Evolutionary conservation across 1,140 invertebrate genomes (phyloP).

Genomic region (Globodera ellingtonae): DNA sequence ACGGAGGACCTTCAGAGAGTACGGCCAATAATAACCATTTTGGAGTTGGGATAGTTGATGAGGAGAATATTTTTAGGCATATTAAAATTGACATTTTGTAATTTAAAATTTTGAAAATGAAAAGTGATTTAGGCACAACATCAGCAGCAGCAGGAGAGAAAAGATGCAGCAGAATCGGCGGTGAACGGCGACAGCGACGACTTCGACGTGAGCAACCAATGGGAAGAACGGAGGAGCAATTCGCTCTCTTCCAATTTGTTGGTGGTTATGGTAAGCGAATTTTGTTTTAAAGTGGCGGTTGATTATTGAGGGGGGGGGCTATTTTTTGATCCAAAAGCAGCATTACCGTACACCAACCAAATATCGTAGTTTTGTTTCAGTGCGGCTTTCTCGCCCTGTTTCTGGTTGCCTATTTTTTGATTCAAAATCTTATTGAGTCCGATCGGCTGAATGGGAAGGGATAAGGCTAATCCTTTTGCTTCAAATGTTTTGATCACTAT

Average conservation of each 20-base stretch:
- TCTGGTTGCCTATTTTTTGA: too few species aligned
- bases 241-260: background rate
- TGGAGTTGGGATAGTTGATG: too few species aligned
- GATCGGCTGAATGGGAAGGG: background rate
- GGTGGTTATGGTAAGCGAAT: conserved; percentile 11
- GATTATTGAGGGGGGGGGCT: too few species aligned
- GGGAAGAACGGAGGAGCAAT: conserved; percentile 10
- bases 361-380: background rate
- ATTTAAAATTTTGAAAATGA: too few species aligned
- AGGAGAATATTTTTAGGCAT: too few species aligned
- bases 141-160: background rate
- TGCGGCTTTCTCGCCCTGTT: conserved; percentile 13
- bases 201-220: conserved; percentile 5
- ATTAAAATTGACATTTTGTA: too few species aligned
- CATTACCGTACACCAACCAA: background rate
- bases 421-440: background rate
- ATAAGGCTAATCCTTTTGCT: background rate
- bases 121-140: too few species aligned
- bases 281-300: too few species aligned
- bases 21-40: background rate
- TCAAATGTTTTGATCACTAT: background rate
- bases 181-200: background rate
- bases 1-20: background rate
- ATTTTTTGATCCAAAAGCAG: too few species aligned
- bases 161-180: background rate